These are phyloP conservation scores for Panopea generosa DNA, from an alignment of 2,888 invertebrate genomes.

Conservation along the genomic window DNA sequence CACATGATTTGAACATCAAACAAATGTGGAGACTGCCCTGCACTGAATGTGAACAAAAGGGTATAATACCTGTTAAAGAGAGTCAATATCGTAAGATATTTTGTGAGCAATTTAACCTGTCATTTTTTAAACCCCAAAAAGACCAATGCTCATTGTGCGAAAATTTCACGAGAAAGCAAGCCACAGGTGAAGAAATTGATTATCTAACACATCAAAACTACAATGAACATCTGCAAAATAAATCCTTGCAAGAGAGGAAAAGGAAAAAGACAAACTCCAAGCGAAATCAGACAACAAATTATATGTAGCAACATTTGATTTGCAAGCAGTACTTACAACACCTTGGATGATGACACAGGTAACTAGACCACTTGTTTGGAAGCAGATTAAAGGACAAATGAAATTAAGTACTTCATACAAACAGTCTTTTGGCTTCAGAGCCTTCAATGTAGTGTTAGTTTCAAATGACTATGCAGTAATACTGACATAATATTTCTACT, in stretches of 20 bases:
- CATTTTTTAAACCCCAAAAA: slow-evolving; percentile 26
- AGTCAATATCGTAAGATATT: slow-evolving; percentile 11
- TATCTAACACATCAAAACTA: slow-evolving; percentile 23
- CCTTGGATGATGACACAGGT: slow-evolving; percentile 34
- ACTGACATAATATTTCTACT: too few species aligned
- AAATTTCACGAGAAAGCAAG: not conserved
- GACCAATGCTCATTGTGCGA: too few species aligned
- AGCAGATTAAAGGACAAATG: slow-evolving; percentile 19
- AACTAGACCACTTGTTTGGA: slow-evolving; percentile 14
- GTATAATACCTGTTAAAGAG: not conserved
- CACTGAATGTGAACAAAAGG: slow-evolving; percentile 6
- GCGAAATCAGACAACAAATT: slow-evolving; percentile 10
- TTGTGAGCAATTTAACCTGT: too few species aligned
- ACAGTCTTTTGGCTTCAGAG: too few species aligned
- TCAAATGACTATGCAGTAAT: too few species aligned
- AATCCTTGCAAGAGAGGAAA: slow-evolving; percentile 13
- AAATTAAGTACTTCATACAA: too few species aligned
- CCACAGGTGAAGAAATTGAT: not conserved
- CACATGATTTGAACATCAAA: slow-evolving; percentile 17
- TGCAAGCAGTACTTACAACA: slow-evolving; percentile 24
- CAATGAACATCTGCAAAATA: slow-evolving; percentile 12
- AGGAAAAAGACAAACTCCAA: slow-evolving; percentile 16
- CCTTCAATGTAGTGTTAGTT: too few species aligned
- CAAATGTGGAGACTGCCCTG: slow-evolving; percentile 5
- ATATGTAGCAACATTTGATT: slow-evolving; percentile 22